Evolutionary conservation across 2,797 vertebrate species (phyloP).

Genomic region (Premnoplex brunnescens): DNA sequence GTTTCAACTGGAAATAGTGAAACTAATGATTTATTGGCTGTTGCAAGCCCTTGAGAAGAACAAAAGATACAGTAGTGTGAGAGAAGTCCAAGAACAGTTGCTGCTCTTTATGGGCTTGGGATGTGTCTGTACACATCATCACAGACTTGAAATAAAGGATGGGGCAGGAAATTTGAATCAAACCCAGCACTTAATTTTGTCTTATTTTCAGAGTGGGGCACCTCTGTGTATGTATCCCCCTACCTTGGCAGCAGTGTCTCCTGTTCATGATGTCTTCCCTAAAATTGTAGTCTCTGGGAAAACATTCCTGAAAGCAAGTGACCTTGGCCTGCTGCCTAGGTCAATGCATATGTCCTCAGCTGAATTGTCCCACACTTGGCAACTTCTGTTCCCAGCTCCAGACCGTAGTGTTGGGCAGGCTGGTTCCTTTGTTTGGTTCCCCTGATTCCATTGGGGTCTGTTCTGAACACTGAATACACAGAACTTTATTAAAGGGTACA

Average conservation of each 20-base stretch:
- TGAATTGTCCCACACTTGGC: neutral
- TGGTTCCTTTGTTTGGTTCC: neutral
- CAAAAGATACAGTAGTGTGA: neutral
- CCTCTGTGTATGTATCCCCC: neutral
- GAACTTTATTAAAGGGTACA: neutral
- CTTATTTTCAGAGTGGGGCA: neutral
- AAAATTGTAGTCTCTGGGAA: neutral
- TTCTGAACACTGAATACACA: neutral
- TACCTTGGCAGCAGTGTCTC: neutral
- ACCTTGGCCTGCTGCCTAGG: neutral
- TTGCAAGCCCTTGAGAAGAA: conserved; percentile 23
- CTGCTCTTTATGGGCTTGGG: neutral
- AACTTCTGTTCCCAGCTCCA: neutral
- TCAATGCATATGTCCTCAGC: neutral
- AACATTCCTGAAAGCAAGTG: neutral
- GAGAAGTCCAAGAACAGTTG: neutral
- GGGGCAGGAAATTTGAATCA: neutral
- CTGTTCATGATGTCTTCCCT: neutral
- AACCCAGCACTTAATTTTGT: neutral
- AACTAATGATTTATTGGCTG: conserved; percentile 28
- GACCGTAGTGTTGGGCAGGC: neutral
- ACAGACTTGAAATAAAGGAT: neutral
- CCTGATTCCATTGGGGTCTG: neutral
- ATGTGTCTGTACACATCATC: neutral
- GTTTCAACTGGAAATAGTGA: conserved; percentile 6